phyloP scores from a whole-genome alignment of 1,140 invertebrate species.

The Drosophila truncata region DNA sequence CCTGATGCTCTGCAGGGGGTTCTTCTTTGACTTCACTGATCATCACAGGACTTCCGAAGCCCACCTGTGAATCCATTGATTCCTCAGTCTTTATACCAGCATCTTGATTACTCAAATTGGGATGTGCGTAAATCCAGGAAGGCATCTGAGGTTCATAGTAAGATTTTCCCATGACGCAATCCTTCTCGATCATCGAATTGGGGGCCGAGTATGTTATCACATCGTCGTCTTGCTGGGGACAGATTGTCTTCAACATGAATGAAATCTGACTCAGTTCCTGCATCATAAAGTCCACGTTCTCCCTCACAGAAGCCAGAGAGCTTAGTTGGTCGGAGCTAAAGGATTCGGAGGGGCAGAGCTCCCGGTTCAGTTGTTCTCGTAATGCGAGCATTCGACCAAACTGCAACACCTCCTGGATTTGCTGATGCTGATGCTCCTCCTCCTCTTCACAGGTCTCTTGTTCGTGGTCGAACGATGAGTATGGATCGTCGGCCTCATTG shows the following conservation, averaged over 20 bases:
- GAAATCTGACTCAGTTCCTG: constrained; percentile 26
- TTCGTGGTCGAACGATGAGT: not conserved
- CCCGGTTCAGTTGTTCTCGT: not conserved
- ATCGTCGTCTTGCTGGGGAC: not conserved
- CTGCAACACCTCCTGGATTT: constrained; percentile 5
- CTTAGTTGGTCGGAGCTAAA: not conserved
- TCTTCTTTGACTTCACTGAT: not conserved
- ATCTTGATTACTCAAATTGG: not conserved
- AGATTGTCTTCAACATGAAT: not conserved
- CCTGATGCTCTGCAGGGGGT: not conserved
- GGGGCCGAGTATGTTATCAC: too few relatives aligned
- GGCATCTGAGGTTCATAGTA: not conserved
- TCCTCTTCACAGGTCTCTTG: not conserved
- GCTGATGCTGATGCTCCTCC: too few relatives aligned
- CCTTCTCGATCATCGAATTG: not conserved
- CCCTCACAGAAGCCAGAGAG: not conserved
- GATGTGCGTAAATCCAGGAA: not conserved
- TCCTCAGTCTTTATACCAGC: not conserved
- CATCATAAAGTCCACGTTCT: constrained; percentile 27
- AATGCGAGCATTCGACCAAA: constrained; percentile 2
- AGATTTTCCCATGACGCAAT: not conserved
- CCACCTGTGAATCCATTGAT: not conserved
- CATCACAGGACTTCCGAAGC: not conserved
- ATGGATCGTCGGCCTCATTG: not conserved
- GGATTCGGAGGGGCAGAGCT: not conserved